Evolutionary conservation across 2,797 vertebrate species (phyloP).

Genomic region (Lophura swinhoii): DNA sequence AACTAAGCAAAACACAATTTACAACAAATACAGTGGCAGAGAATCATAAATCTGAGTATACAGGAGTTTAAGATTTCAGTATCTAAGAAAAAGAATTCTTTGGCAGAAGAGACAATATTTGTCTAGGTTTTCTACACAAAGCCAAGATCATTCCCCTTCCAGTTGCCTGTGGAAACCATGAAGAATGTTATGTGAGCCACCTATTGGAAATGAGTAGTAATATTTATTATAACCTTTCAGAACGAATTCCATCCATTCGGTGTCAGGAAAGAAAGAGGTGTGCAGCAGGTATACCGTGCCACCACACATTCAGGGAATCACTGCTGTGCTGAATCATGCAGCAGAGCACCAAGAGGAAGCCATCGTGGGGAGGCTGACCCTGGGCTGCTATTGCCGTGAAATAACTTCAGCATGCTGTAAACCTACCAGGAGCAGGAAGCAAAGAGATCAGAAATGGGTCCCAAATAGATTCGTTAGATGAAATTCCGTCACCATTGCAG

Average conservation of each 20-base stretch:
- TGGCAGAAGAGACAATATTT: not conserved
- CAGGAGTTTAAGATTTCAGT: not conserved
- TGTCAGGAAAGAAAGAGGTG: not conserved
- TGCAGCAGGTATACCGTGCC: not conserved
- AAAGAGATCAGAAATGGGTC: not conserved
- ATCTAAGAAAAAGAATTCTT: not conserved
- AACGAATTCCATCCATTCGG: not conserved
- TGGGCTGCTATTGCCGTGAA: not conserved
- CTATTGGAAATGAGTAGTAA: not conserved
- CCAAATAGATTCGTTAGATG: not conserved
- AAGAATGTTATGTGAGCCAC: accelerated
- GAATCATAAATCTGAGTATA: not conserved
- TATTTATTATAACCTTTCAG: not conserved
- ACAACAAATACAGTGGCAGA: not conserved
- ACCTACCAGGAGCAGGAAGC: not conserved
- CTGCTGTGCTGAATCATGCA: not conserved
- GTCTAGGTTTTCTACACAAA: not conserved
- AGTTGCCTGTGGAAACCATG: not conserved
- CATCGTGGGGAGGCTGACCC: accelerated
- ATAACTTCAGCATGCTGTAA: not conserved
- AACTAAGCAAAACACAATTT: slow-evolving; percentile 23
- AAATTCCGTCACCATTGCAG: not conserved
- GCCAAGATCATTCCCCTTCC: not conserved
- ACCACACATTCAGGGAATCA: accelerated
- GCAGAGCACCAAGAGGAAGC: not conserved